Evolutionary conservation across 2,888 invertebrate genomes (phyloP), one percentile per base, ranked within the genome.

Genomic region (Drosophila mettleri): DNA sequence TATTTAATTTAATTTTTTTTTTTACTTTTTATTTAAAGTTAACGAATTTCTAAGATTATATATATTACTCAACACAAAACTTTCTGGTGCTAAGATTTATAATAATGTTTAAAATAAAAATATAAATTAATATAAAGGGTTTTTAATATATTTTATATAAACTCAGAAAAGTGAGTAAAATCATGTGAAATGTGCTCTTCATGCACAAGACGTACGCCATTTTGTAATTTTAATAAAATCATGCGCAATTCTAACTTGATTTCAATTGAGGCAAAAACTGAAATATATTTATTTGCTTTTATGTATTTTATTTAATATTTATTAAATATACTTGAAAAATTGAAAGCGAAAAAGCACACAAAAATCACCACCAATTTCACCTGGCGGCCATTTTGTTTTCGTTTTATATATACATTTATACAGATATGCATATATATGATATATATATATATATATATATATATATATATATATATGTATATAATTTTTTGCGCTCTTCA

Each of bases 381-480:
- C 72, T 72, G 76, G 52, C 85, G 67, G 86, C 84, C 84, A 84
- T 84, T 84, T 84, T 84, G 81, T 80, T 66, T 65, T 20, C 22
- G 22, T 22, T 71, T 59, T 45, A 60, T 63, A 34, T 34, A 34
- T 12, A 16, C 22, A 22, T 22, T 1, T 7, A 14, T 24, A 8
- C n/a, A 43, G 8, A 9, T n/a, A 16, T 27, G 16, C 27, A 9
- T 4, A 24, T 27, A 45, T 27, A 9, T 9, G n/a, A 14, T n/a
- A 8, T n/a, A n/a, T 18, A 38, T 38, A 38, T 2, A 10, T 38
- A 29, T 41, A 24, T 43, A 3, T 27, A 10, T 27, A 12, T 27
- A 1, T 16, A 10, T 45, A 2, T 45, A 9, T 27, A 1, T 27
- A 24, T 29, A 2, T 24, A 12, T 45, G 2, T 45, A n/a, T 6